Base-by-base conservation (phyloP, 2,888 invertebrate genomes). In the Baccha elongata region DNA sequence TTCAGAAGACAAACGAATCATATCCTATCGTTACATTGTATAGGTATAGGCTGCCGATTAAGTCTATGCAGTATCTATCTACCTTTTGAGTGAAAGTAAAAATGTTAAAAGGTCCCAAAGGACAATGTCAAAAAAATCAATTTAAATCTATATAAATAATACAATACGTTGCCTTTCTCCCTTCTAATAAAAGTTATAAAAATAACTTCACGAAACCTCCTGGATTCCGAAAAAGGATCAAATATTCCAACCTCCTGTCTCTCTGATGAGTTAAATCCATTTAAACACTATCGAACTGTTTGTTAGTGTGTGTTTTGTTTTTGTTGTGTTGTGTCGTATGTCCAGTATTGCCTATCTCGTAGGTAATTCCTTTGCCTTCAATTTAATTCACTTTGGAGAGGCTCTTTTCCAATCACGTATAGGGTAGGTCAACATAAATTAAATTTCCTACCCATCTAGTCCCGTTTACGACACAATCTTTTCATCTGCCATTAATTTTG, bases 401-500 rank as follows among this genome's bases (percentile, higher is more conserved):
- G 32, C 35, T 23, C 26, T 71, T 13, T 71, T 48, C 29, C 67
- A 67, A 75, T 67, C 44, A 75, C 44, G 32, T 46, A 37, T 40
- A 48, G 17, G 53, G 19, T 44, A 67, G 74, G 58, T 46, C 67
- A 68, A 44, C 50, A 75, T 52, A 68, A 75, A 75, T 60, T 46
- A 44, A 60, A 64, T 60, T 58, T 50, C 46, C 42, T 52, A 37
- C 21, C 48, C 26, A 26, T 53, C 55, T 13, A 50, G 26, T 64
- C 40, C 65, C 32, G 35, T 65, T 42, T 64, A 60, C 55, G 72
- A 73, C 78, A 83, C 72, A 83, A 83, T 83, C 83, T 83, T 64
- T 78, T 78, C 72, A 83, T 83, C 83, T 78, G 83, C 68, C 83
- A 83, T 83, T 83, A 73, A 83, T 83, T 83, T 78, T 46, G 60